Base-by-base conservation (phyloP, 1,140 invertebrate genomes). In the Helicoverpa zea region DNA sequence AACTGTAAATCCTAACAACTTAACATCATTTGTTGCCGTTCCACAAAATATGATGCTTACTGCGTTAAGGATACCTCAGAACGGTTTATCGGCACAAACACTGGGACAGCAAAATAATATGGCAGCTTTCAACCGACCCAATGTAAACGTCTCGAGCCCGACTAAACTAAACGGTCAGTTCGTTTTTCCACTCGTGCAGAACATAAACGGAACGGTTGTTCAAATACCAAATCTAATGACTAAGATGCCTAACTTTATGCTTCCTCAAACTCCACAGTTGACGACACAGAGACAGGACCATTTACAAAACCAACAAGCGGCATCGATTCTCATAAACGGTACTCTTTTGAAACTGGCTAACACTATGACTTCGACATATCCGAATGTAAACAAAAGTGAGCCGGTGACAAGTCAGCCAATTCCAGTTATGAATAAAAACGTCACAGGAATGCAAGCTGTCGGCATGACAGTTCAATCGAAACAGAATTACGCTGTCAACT, bases 41-140 rank as follows among this genome's bases (percentile, higher is more conserved):
- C 91, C 94, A 64, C 95, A 92, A 83, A 94, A 95, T 79, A 93
- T 96, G 10, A 95, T 96, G 91, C 88, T 96, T 7, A 95, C 95
- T 43, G 92, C 95, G 0, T 90, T 96, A 85, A 92, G 95, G 84
- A 94, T 96, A 91, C 95, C 95, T 18, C 93, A 94, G 78, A 95
- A 94, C 75, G 91, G 90, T 64, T 84, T 92, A 81, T 86, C 89
- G n/a, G 79, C 91, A 43, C 92, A 92, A 88, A 87, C 90, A 4
- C 80, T 94, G 79, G 87, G 83, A 16, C 92, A 91, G 76, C 91
- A 88, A 84, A 90, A 88, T 82, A 91, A 90, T 84, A 89, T 94
- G 78, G 81, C 82, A 75, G 80, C 91, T 73, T 94, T 91, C 76
- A 95, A 93, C 83, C 85, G 94, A 86, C 82, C 88, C 16, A 94